phyloP scores from a whole-genome alignment of 1,140 invertebrate genomes.

The Diprion similis region DNA sequence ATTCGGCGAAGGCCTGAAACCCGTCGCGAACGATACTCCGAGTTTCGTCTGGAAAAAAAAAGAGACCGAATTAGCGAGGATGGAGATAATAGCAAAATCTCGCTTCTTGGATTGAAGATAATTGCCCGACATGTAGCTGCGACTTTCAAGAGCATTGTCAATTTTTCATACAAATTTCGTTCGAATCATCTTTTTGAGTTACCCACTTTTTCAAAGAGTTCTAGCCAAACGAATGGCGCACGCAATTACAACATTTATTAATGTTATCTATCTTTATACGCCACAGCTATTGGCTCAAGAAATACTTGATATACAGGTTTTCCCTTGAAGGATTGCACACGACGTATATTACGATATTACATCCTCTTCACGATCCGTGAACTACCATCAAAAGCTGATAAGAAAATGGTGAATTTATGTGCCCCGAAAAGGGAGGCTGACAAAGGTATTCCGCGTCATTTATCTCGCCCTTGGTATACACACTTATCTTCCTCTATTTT shows the following conservation, averaged over 20 bases:
- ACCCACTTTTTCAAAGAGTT: too few species aligned
- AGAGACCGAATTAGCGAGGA: neutral
- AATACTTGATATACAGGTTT: too few species aligned
- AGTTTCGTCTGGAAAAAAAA: neutral
- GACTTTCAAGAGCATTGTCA: too few species aligned
- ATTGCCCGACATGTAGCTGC: neutral
- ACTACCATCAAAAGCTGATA: neutral
- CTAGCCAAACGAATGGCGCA: too few species aligned
- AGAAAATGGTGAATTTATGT: neutral
- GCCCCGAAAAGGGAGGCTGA: neutral
- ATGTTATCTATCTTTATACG: too few species aligned
- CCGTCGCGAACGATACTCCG: neutral
- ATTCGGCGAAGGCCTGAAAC: neutral
- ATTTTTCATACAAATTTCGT: too few species aligned
- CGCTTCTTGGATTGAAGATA: neutral
- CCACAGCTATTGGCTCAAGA: too few species aligned
- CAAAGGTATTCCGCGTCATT: neutral
- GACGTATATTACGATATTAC: too few species aligned
- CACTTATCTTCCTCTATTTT: neutral
- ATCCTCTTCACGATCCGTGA: neutral
- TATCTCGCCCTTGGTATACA: neutral
- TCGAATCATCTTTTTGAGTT: too few species aligned
- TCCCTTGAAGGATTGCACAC: too few species aligned
- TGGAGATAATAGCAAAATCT: neutral
- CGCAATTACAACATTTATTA: too few species aligned